A percentile compares a stretch with the other conserved stretches of the same genome.
These are phyloP conservation scores for Rhodophaea formosa DNA, from an alignment of 2,888 invertebrate species.

Conservation along the genomic window DNA sequence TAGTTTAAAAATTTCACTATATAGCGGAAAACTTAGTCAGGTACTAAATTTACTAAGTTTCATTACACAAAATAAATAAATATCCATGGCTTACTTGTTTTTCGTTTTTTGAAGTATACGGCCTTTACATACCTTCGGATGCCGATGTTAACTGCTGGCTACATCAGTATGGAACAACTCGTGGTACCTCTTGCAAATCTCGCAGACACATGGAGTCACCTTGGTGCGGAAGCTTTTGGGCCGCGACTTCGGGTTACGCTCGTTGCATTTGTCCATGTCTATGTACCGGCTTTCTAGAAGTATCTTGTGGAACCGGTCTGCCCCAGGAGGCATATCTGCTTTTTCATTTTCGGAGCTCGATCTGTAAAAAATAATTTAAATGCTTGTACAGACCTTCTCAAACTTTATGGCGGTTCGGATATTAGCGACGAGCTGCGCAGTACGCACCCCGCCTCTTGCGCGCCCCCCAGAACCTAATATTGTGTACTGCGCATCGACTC, in stretches of 20 bases:
- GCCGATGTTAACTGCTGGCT: not conserved
- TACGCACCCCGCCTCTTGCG: too few species aligned
- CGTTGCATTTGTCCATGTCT: slow-evolving; percentile 33
- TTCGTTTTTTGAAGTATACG: not conserved
- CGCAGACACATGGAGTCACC: slow-evolving; percentile 57
- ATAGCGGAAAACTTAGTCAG: too few species aligned
- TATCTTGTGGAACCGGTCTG: slow-evolving; percentile 41
- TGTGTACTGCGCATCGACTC: too few species aligned
- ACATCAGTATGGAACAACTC: slow-evolving; percentile 59
- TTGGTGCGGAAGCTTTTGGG: slow-evolving; percentile 27
- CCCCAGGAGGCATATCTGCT: slow-evolving; percentile 17
- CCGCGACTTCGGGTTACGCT: slow-evolving; percentile 21
- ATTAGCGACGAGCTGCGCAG: too few species aligned
- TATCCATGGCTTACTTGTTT: not conserved
- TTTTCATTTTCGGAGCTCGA: slow-evolving; percentile 28
- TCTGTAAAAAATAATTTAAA: slow-evolving; percentile 28
- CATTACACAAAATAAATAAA: too few species aligned
- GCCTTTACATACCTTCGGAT: not conserved
- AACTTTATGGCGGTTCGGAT: too few species aligned
- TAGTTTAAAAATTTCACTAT: too few species aligned
- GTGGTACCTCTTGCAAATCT: slow-evolving; percentile 67
- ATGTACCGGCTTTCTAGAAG: slow-evolving; percentile 63
- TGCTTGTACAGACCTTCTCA: not conserved
- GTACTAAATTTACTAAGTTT: too few species aligned
- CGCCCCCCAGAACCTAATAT: too few species aligned